Base-by-base conservation (phyloP, 1,140 invertebrate species). In the Drosophila paulistorum region DNA sequence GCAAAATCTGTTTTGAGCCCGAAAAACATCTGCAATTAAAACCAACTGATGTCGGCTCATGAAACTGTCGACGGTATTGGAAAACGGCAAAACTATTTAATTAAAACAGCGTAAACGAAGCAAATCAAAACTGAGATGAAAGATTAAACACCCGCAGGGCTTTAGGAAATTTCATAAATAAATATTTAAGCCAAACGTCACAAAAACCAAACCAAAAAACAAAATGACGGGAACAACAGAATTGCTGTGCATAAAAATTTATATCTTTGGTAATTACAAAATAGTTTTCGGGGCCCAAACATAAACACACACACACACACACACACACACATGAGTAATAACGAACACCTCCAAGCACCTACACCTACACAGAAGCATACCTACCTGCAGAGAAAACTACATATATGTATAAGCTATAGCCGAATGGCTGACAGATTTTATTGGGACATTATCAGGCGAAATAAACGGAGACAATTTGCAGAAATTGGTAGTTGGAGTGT, bases 371-470 rank as follows among this genome's bases (percentile, higher is more conserved):
- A 11, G 3, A 65, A 58, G 61, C 23, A 61, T 20, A 51, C 37
- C 58, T 20, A 59, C 45, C 45, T 58, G 58, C 48, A 70, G 10
- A 81, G 55, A 68, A 64, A 71, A 39, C 41, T 0, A 48, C 20
- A 57, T 10, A n/a, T n/a, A 13, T 7, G 64, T 57, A 51, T 23
- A 51, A 51, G 17, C 17, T 23, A 20, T 51, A 51, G 45, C 17
- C 45, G 10, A 64, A 70, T 78, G 79, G 63, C 79, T 68, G 61
- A 67, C 67, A 83, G 79, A 87, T 87, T 87, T 87, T 87, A 87
- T 87, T 87, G 83, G 80, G 83, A 79, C 83, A 87, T 87, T 87
- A 87, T 87, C 83, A 83, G 83, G 70, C 68, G 66, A 89, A 87
- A 89, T 86, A 89, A 89, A 89, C 86, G 76, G 69, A 64, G 59